A percentile compares a stretch with the other conserved stretches of the same genome.
These are phyloP conservation scores for Circus cinereus DNA, from an alignment of 2,797 vertebrate species.

Conservation along the genomic window DNA sequence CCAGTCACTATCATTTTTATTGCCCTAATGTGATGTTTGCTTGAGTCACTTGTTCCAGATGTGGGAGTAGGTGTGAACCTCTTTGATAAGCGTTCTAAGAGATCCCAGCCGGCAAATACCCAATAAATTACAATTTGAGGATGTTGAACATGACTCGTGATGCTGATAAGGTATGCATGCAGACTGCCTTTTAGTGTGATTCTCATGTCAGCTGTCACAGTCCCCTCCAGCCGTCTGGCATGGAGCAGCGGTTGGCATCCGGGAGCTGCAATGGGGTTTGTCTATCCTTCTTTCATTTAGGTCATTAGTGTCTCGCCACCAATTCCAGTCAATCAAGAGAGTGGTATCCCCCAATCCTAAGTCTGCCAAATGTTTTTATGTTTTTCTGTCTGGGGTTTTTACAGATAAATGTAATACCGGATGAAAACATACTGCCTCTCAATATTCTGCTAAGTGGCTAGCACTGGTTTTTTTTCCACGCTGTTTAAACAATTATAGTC, in stretches of 20 bases:
- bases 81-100: not conserved
- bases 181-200: not conserved
- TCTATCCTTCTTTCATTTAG: not conserved
- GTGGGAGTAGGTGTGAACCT: not conserved
- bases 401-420: not conserved
- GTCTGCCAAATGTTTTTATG: accelerated
- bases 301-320: not conserved
- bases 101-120: not conserved
- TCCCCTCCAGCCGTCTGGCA: not conserved
- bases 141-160: not conserved
- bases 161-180: not conserved
- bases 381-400: not conserved
- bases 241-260: not conserved
- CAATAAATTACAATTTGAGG: not conserved
- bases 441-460: not conserved
- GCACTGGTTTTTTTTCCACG: not conserved
- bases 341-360: not conserved
- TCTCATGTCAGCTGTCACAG: not conserved
- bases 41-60: not conserved
- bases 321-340: not conserved
- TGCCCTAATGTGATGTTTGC: not conserved
- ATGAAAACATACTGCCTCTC: not conserved
- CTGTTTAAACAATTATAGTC: not conserved
- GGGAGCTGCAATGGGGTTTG: not conserved
- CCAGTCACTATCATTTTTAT: not conserved